These are phyloP conservation scores for Rhinolophus ferrumequinum DNA, from an alignment of 2,113 vertebrate species.

Conservation along the genomic window DNA sequence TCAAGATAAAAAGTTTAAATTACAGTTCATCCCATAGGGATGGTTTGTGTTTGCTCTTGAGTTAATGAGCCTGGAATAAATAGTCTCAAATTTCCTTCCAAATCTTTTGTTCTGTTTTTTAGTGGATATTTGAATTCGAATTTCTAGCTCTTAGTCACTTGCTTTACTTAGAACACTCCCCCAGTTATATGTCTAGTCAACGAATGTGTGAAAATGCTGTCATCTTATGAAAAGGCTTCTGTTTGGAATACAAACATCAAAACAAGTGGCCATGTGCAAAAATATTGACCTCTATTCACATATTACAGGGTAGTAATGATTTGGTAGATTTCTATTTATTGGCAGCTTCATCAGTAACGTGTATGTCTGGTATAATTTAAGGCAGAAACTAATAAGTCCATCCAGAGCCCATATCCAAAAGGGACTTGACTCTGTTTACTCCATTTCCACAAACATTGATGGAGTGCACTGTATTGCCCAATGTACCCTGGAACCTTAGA, in stretches of 20 bases:
- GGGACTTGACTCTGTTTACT: background rate
- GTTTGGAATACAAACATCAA: slow-evolving; percentile 67
- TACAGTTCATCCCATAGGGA: background rate
- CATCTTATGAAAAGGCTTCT: slow-evolving; percentile 68
- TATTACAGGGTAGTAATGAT: background rate
- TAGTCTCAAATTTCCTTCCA: slow-evolving; percentile 58
- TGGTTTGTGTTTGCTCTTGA: slow-evolving; percentile 57
- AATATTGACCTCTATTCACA: slow-evolving; percentile 28
- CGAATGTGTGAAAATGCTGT: slow-evolving; percentile 68
- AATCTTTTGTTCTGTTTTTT: slow-evolving; percentile 49
- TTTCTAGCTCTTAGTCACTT: slow-evolving; percentile 56
- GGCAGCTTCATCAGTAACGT: background rate
- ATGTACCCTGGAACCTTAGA: background rate
- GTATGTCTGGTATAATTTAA: background rate
- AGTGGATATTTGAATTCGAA: slow-evolving; percentile 62
- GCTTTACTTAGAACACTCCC: slow-evolving; percentile 71
- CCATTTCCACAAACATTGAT: background rate
- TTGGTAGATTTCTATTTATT: background rate
- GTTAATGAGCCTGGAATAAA: slow-evolving; percentile 54
- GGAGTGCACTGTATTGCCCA: background rate
- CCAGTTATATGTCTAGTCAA: slow-evolving; percentile 70
- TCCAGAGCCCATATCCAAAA: background rate
- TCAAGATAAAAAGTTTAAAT: slow-evolving; percentile 40
- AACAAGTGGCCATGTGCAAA: slow-evolving; percentile 50
- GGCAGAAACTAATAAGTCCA: background rate